Evolutionary conservation across 2,113 vertebrate species (phyloP), one percentile per base, ranked within the genome.

Genomic region (Pithys albifrons): DNA sequence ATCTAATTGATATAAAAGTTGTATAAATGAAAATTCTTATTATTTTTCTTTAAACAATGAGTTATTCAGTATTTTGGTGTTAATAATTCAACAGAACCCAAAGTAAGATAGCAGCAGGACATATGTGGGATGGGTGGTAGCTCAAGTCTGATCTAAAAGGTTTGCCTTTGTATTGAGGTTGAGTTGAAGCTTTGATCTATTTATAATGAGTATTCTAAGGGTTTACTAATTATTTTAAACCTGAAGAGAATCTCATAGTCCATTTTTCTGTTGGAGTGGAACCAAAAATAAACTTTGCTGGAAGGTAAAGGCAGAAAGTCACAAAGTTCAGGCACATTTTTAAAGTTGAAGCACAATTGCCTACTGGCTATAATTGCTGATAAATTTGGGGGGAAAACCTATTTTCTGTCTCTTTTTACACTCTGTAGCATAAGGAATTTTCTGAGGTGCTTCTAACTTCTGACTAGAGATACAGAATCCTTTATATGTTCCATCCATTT

Each of bases 141-240:
- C 95, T 96, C 89, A 95, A 97, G 94, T 96, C 89, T 95, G 88
- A 97, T 97, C 89, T 97, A 84, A 95, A 95, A 97, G 86, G 37
- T 78, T 95, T 94, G 85, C 65, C 91, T 98, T 98, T 97, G 81
- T 97, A 97, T 95, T 96, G 79, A 95, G 85, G 89, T 89, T 77
- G 83, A 70, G 52, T 74, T 85, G 54, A 94, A 89, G 89, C 96
- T 97, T 97, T 97, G 90, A 97, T 97, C 84, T 97, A 97, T 94
- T 97, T 97, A 95, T 97, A 97, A 97, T 97, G 91, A 98, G 84
- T 94, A 95, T 94, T 97, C 69, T 92, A 96, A 98, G 95, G 89
- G 71, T 95, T 96, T 97, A 96, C 76, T 97, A 96, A 96, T 97
- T 96, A 97, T 96, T 96, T 97, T 73, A 96, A 98, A 97, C 95